Percentiles rank a stretch among this genome's conserved stretches.
Evolutionary conservation across 2,113 vertebrate genomes (phyloP).

Genomic region (Ramphastos sulfuratus): DNA sequence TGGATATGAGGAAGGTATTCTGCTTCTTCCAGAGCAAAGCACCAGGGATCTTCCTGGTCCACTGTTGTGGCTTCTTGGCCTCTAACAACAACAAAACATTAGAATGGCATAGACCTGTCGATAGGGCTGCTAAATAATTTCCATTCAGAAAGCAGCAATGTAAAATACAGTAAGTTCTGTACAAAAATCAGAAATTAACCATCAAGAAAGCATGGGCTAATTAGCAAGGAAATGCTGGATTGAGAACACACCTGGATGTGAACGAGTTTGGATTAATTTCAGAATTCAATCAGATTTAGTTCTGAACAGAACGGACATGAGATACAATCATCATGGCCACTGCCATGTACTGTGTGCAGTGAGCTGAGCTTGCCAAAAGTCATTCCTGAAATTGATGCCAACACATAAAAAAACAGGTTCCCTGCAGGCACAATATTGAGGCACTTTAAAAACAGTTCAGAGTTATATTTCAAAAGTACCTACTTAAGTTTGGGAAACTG

Average conservation of each 20-base stretch:
- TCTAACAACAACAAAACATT: background rate
- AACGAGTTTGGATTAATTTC: constrained; percentile 32
- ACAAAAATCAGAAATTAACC: background rate
- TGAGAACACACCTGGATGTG: background rate
- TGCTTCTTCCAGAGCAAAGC: constrained; percentile 2
- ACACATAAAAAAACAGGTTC: constrained; percentile 35
- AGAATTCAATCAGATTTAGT: constrained; percentile 55
- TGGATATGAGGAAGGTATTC: background rate
- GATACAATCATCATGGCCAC: constrained; percentile 52
- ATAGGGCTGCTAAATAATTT: background rate
- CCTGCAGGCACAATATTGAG: constrained; percentile 5
- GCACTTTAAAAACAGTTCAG: constrained; percentile 45
- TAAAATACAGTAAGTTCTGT: background rate
- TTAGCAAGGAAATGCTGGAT: constrained; percentile 23
- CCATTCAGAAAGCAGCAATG: background rate
- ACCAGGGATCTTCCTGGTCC: background rate
- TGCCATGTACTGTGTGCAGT: constrained; percentile 19
- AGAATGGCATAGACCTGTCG: background rate
- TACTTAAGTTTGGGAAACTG: constrained; percentile 31
- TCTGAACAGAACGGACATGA: constrained; percentile 15
- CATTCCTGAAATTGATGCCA: constrained; percentile 8
- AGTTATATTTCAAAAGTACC: constrained; percentile 26
- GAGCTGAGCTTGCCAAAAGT: constrained; percentile 51
- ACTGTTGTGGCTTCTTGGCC: background rate
- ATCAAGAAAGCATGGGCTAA: background rate